Percentiles rank a stretch among this genome's conserved stretches.
phyloP scores from a whole-genome alignment of 2,113 vertebrate genomes.

The Scomber scombrus region DNA sequence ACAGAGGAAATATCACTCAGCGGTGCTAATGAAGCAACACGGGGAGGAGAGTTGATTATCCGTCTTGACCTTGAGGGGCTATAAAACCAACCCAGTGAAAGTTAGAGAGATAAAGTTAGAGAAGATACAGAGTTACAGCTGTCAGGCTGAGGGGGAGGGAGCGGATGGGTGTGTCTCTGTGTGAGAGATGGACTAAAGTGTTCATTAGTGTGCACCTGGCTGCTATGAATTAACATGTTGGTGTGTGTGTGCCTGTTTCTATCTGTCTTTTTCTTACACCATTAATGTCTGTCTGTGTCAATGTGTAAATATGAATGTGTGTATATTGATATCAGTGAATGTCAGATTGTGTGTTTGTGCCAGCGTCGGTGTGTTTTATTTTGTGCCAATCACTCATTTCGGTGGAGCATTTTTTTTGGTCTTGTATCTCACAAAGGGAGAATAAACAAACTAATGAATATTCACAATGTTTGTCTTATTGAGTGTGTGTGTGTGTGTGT shows the following conservation, averaged over 20 bases:
- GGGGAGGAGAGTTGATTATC: constrained; percentile 70
- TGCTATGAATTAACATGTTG: neutral
- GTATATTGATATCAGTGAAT: constrained; percentile 1
- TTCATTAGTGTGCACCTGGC: neutral
- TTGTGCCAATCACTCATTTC: constrained; percentile 31
- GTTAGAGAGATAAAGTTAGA: constrained; percentile 55
- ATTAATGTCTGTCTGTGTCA: neutral
- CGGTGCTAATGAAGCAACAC: constrained; percentile 73
- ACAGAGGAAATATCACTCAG: constrained; percentile 68
- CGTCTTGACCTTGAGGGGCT: constrained; percentile 76
- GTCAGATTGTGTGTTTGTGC: constrained; percentile 19
- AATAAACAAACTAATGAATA: constrained; percentile 70
- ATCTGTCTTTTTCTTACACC: neutral
- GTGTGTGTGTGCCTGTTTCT: neutral
- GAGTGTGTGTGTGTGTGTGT: constrained; percentile 21
- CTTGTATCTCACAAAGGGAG: constrained; percentile 50
- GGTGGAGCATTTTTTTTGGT: constrained; percentile 27
- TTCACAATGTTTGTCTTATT: constrained; percentile 64
- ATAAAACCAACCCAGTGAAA: constrained; percentile 55
- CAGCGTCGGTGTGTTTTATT: constrained; percentile 34
- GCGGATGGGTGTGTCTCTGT: neutral
- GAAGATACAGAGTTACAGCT: constrained; percentile 9
- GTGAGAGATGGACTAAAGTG: neutral
- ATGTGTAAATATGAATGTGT: constrained; percentile 19
- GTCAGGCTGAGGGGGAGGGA: neutral